Conservation (phyloP, 2,888 invertebrate species). For the Patella ulyssiponensis region DNA sequence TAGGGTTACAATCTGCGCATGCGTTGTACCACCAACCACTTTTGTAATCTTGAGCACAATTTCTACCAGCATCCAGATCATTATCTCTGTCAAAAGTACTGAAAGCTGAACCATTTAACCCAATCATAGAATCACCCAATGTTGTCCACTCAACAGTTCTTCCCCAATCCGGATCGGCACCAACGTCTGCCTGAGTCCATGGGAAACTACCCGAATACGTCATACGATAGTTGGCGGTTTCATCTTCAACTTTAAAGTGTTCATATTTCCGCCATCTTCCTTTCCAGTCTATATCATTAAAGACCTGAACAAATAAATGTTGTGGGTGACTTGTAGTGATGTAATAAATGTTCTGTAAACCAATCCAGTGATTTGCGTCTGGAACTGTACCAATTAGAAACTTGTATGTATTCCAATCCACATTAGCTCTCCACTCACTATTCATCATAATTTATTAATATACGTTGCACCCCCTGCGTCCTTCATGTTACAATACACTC, state of each 20-base stretch:
- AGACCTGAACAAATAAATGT: not conserved
- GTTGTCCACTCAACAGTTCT: not conserved
- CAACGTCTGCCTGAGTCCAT: no score
- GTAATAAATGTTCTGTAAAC: constrained; percentile 24
- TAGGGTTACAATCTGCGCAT: not conserved
- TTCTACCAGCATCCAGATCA: not conserved
- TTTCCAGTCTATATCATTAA: not conserved
- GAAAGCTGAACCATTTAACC: not conserved
- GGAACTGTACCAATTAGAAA: constrained; percentile 5
- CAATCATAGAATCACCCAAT: not conserved
- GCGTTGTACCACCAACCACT: not conserved
- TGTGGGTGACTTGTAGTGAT: constrained; percentile 17
- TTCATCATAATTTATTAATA: not conserved
- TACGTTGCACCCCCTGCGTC: not conserved
- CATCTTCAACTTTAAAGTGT: not conserved
- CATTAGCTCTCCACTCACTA: not conserved
- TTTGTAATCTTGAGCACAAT: not conserved
- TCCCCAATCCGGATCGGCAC: no score
- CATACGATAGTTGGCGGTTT: not conserved
- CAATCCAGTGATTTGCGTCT: constrained; percentile 16
- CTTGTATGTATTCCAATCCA: constrained; percentile 20
- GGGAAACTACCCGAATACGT: not conserved
- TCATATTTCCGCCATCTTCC: not conserved
- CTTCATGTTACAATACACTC: constrained; percentile 13
- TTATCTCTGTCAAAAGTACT: not conserved